phyloP scores from a whole-genome alignment of 1,140 invertebrate genomes.

The Drosophila neocordata region DNA sequence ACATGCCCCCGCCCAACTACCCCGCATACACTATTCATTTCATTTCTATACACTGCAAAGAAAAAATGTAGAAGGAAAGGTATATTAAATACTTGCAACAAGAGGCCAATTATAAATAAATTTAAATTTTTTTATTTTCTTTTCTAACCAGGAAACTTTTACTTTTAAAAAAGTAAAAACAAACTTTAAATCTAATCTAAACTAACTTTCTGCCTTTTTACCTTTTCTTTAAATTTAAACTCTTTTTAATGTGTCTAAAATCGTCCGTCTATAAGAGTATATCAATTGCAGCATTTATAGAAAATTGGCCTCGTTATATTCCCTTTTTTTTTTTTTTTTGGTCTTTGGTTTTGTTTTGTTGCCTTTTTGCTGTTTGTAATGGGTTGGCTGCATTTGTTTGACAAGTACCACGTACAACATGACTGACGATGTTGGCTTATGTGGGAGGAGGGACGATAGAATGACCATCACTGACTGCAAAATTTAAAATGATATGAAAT shows the following conservation, averaged over 20 bases:
- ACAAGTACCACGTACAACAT: slow-evolving; percentile 41
- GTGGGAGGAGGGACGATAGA: not conserved
- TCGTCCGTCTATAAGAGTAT: slow-evolving; percentile 3
- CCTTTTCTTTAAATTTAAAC: too few species aligned
- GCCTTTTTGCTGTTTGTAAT: slow-evolving; percentile 22
- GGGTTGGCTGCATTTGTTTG: slow-evolving; percentile 40
- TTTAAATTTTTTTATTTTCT: too few species aligned
- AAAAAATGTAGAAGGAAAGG: not conserved
- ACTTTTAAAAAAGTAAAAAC: too few species aligned
- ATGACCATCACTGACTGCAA: slow-evolving; percentile 36
- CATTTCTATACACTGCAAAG: not conserved
- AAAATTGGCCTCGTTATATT: not conserved
- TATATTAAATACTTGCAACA: too few species aligned
- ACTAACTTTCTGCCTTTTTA: too few species aligned
- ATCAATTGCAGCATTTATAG: not conserved
- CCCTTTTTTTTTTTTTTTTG: slow-evolving; percentile 23
- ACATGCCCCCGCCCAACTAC: not conserved
- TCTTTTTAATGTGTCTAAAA: too few species aligned
- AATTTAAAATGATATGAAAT: slow-evolving; percentile 66
- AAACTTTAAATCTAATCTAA: too few species aligned
- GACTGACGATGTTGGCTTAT: not conserved
- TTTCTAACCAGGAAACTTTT: too few species aligned
- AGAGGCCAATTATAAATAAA: too few species aligned
- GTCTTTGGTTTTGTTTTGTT: slow-evolving; percentile 16
- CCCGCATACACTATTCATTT: not conserved